A percentile compares a stretch with the other conserved stretches of the same genome.
Conservation (phyloP, 2,113 vertebrate species). For the Triplophysa tibetana region DNA sequence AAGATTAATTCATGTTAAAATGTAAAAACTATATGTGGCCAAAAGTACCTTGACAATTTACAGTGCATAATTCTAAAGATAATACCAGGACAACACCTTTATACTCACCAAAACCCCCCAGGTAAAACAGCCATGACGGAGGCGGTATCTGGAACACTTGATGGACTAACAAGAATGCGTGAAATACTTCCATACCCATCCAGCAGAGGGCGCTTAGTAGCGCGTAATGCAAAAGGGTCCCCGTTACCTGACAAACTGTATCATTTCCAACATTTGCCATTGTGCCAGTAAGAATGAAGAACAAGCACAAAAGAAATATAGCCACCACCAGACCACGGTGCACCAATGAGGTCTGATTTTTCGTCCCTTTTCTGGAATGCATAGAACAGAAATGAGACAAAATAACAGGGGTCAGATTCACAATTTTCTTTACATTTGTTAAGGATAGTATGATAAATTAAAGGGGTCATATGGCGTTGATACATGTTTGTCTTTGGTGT, state of each 20-base stretch:
- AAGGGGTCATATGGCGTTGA: too few relatives aligned
- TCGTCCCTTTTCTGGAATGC: slow-evolving; percentile 33
- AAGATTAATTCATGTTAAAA: not conserved
- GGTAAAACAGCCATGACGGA: slow-evolving; percentile 59
- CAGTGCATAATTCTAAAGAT: too few relatives aligned
- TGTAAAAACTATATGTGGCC: too few relatives aligned
- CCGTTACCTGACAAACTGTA: slow-evolving; percentile 59
- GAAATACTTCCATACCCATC: slow-evolving; percentile 75
- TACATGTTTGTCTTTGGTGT: too few relatives aligned
- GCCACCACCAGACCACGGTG: slow-evolving; percentile 68
- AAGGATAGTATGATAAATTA: too few relatives aligned
- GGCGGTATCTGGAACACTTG: slow-evolving; percentile 64
- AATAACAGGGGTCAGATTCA: not conserved
- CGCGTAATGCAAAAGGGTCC: slow-evolving; percentile 67
- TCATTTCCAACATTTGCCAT: slow-evolving; percentile 64
- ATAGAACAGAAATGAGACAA: not conserved
- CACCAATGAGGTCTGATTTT: slow-evolving; percentile 63
- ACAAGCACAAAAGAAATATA: slow-evolving; percentile 62
- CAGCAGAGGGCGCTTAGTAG: slow-evolving; percentile 72
- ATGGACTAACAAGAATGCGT: slow-evolving; percentile 74
- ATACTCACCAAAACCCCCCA: slow-evolving; percentile 73
- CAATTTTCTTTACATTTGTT: not conserved
- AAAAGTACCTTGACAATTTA: too few relatives aligned
- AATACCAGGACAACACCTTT: not conserved
- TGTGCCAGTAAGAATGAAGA: slow-evolving; percentile 70